A percentile compares a stretch with the other conserved stretches of the same genome.
These are phyloP conservation scores for Panulirus ornatus DNA, from an alignment of 1,140 invertebrate species.

Conservation along the genomic window DNA sequence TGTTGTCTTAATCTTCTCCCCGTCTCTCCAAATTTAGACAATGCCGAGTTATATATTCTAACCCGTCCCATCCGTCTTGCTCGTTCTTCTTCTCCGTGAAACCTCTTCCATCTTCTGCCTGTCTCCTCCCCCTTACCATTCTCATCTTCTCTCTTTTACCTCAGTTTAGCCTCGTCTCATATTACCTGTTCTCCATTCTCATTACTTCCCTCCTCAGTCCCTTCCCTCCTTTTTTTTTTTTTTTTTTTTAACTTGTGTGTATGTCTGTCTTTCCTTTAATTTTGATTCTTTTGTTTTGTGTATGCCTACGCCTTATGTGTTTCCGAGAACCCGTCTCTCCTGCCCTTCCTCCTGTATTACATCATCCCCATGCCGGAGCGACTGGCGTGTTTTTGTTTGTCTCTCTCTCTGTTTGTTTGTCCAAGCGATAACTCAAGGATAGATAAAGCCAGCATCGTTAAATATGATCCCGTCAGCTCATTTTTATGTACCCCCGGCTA, in stretches of 20 bases:
- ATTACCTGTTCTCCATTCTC: not conserved
- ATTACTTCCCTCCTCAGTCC: not conserved
- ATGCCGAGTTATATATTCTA: not conserved
- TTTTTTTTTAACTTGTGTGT: not conserved
- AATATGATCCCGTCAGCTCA: too few relatives aligned
- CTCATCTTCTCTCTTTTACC: constrained; percentile 13
- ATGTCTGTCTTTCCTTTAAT: too few relatives aligned
- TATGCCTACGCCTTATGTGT: too few relatives aligned
- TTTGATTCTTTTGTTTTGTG: too few relatives aligned
- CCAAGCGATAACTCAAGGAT: too few relatives aligned
- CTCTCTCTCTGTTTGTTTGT: too few relatives aligned
- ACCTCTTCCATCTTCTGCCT: constrained; percentile 11
- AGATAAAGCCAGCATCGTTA: too few relatives aligned
- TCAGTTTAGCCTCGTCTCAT: not conserved
- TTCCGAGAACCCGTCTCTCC: too few relatives aligned
- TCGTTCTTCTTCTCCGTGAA: not conserved
- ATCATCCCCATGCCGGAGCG: too few relatives aligned
- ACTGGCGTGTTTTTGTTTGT: too few relatives aligned
- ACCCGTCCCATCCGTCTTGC: not conserved
- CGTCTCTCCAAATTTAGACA: constrained; percentile 3
- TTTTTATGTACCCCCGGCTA: too few relatives aligned
- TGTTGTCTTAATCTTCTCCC: not conserved
- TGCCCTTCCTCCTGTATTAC: too few relatives aligned
- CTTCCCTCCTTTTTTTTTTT: not conserved
- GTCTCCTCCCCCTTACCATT: not conserved